Conservation (phyloP, 2,797 vertebrate species). For the Danio choprae region DNA sequence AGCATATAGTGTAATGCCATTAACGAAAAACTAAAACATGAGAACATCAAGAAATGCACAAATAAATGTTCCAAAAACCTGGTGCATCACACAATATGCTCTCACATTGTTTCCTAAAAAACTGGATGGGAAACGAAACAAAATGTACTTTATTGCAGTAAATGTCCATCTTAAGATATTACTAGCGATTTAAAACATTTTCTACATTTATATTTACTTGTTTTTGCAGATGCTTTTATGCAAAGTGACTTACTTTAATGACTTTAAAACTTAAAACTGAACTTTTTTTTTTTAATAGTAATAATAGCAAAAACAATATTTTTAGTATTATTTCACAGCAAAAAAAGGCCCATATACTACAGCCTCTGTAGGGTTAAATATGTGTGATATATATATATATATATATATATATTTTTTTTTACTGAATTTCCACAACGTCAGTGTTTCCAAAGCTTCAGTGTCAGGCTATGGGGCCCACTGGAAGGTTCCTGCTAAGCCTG, state of each 20-base stretch:
- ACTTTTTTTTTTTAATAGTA: too few relatives aligned
- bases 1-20: not conserved
- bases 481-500: not conserved
- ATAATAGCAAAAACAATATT: too few relatives aligned
- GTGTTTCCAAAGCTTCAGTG: not conserved
- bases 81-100: not conserved
- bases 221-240: too few relatives aligned
- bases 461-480: too few relatives aligned
- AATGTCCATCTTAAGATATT: not conserved
- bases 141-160: not conserved
- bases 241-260: too few relatives aligned
- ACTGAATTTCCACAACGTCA: slow-evolving; percentile 8
- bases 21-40: not conserved
- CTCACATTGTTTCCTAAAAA: too few relatives aligned
- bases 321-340: too few relatives aligned
- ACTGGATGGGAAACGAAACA: too few relatives aligned
- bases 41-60: not conserved
- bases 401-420: too few relatives aligned
- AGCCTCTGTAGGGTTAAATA: not conserved
- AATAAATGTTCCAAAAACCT: not conserved
- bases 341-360: not conserved
- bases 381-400: too few relatives aligned
- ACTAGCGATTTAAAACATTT: not conserved
- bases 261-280: too few relatives aligned
- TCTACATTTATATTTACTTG: not conserved